phyloP scores from a whole-genome alignment of 2,797 vertebrate species.

The Chelmon rostratus region DNA sequence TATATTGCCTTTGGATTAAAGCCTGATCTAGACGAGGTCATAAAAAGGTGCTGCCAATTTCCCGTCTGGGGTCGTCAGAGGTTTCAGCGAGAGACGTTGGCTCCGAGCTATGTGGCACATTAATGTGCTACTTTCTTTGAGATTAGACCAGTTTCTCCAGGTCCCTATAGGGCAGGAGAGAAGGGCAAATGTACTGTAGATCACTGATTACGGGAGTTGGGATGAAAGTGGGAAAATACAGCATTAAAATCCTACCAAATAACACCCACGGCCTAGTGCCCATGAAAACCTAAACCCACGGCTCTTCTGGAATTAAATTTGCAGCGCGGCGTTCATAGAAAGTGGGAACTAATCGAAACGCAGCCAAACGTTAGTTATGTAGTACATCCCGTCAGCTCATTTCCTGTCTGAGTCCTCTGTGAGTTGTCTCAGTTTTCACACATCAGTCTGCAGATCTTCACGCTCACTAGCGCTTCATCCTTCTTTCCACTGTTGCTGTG shows the following conservation, averaged over 20 bases:
- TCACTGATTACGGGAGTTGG: constrained; percentile 25
- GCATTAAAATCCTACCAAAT: constrained; percentile 13
- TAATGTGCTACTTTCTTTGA: constrained; percentile 43
- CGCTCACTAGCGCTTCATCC: not conserved
- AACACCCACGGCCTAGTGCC: constrained; percentile 3
- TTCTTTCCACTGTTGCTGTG: not conserved
- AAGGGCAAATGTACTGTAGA: constrained; percentile 20
- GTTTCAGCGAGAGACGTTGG: constrained; percentile 36
- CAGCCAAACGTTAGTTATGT: constrained; percentile 40
- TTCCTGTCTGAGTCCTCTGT: constrained; percentile 43
- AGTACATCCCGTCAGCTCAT: constrained; percentile 41
- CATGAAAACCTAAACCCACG: constrained; percentile 19
- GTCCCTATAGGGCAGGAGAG: constrained; percentile 20
- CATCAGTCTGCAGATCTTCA: constrained; percentile 48
- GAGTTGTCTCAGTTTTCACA: constrained; percentile 53
- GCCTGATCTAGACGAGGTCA: constrained; percentile 45
- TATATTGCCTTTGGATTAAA: constrained; percentile 45
- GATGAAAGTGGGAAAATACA: constrained; percentile 35
- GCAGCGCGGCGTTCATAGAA: constrained; percentile 26
- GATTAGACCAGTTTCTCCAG: constrained; percentile 2
- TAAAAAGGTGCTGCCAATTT: constrained; percentile 63
- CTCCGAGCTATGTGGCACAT: constrained; percentile 38
- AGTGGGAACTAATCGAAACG: constrained; percentile 57
- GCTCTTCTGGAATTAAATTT: constrained; percentile 44
- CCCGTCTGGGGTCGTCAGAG: constrained; percentile 37